Conservation (phyloP, 1,140 invertebrate species). For the Aleiodes sp. region DNA sequence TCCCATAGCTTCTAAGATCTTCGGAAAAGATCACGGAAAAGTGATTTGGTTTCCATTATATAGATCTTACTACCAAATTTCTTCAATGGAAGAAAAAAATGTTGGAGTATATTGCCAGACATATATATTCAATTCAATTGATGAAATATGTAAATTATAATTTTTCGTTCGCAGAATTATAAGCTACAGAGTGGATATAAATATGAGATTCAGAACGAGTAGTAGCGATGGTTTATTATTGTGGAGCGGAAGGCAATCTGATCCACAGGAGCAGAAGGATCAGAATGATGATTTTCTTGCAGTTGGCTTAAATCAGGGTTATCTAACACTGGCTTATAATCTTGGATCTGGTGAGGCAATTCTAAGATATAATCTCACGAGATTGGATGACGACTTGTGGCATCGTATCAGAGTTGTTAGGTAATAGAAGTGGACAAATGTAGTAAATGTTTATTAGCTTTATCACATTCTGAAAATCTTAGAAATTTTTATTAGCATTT, state of each 20-base stretch:
- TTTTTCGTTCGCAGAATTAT: constrained; percentile 71
- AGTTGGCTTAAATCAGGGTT: constrained; percentile 83
- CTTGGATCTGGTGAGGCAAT: constrained; percentile 81
- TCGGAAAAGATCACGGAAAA: no score
- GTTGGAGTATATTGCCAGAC: no score
- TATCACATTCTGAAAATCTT: constrained; percentile 14
- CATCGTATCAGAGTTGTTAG: constrained; percentile 87
- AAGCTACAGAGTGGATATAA: constrained; percentile 82
- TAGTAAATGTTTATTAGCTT: neutral
- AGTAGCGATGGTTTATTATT: constrained; percentile 82
- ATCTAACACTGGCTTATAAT: constrained; percentile 76
- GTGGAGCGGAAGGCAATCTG: constrained; percentile 83
- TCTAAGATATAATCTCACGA: constrained; percentile 86
- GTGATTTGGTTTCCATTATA: no score
- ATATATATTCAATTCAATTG: no score
- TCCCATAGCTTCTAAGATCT: no score
- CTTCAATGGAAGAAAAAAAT: no score
- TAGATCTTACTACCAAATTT: no score
- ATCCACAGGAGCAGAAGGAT: constrained; percentile 65
- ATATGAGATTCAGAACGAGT: constrained; percentile 78
- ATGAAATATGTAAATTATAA: neutral
- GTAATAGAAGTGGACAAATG: constrained; percentile 65
- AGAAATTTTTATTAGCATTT: neutral
- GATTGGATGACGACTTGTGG: constrained; percentile 91
- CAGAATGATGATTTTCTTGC: constrained; percentile 82